Evolutionary conservation across 2,888 invertebrate genomes (phyloP).

Genomic region (Acronicta aceris): DNA sequence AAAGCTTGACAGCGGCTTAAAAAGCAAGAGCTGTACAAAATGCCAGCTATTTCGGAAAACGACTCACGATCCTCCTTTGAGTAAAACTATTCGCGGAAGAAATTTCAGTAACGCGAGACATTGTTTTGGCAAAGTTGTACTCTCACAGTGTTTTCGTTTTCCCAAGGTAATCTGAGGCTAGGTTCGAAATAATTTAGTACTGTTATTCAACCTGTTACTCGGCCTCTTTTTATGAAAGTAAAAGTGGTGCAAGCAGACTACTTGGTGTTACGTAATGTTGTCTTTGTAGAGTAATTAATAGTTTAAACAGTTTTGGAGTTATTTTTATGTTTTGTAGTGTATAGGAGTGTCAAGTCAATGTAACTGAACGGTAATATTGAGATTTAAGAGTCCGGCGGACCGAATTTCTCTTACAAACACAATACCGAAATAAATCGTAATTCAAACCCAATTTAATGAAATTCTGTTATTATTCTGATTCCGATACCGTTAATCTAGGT

Average conservation of each 20-base stretch:
- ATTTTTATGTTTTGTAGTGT: too few relatives aligned
- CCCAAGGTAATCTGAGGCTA: constrained; percentile 45
- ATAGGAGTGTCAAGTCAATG: neutral
- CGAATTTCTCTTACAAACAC: too few relatives aligned
- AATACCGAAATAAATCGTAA: too few relatives aligned
- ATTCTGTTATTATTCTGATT: too few relatives aligned
- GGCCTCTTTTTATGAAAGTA: constrained; percentile 44
- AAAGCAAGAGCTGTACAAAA: neutral
- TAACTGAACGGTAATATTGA: too few relatives aligned
- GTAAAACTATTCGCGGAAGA: constrained; percentile 49
- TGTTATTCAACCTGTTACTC: constrained; percentile 52
- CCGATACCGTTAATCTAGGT: too few relatives aligned
- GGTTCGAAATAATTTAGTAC: constrained; percentile 36
- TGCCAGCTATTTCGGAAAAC: constrained; percentile 14
- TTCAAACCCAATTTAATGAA: too few relatives aligned
- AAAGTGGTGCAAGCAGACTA: constrained; percentile 41
- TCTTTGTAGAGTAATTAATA: constrained; percentile 24
- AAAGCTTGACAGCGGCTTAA: constrained; percentile 10
- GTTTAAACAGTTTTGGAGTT: constrained; percentile 3
- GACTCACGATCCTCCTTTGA: constrained; percentile 12
- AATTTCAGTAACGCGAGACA: constrained; percentile 35
- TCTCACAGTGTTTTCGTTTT: constrained; percentile 49
- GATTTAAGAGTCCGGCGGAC: too few relatives aligned
- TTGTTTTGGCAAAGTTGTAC: constrained; percentile 37
- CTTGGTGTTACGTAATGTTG: constrained; percentile 36